Evolutionary conservation across 2,888 invertebrate species (phyloP).

Genomic region (Conus canariensis): DNA sequence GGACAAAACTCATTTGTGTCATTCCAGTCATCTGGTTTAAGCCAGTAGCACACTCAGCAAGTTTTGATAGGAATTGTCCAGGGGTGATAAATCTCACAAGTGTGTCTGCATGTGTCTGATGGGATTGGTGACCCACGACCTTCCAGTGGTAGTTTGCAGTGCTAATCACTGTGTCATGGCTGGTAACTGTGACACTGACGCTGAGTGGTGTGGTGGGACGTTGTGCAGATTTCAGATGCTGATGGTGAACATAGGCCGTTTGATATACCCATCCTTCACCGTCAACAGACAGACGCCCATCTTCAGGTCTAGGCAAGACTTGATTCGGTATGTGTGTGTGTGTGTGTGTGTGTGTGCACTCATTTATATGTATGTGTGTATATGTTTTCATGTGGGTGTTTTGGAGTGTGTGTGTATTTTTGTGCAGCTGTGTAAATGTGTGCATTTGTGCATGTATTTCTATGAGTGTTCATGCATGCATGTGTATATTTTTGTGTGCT

Average conservation of each 20-base stretch:
- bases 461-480: neutral
- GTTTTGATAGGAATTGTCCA: too few relatives aligned
- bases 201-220: too few relatives aligned
- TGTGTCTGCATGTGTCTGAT: too few relatives aligned
- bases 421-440: neutral
- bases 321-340: constrained; percentile 74
- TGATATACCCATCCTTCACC: constrained; percentile 78
- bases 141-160: too few relatives aligned
- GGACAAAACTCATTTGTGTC: too few relatives aligned
- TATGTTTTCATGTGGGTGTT: neutral
- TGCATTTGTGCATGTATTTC: neutral
- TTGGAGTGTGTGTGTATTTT: neutral
- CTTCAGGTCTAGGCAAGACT: constrained; percentile 76
- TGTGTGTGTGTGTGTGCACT: neutral
- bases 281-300: constrained; percentile 75
- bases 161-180: too few relatives aligned
- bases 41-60: too few relatives aligned
- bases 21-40: too few relatives aligned
- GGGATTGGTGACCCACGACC: too few relatives aligned
- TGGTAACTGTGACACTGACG: too few relatives aligned
- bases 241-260: constrained; percentile 78
- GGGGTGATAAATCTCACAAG: too few relatives aligned
- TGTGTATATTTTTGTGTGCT: constrained; percentile 7
- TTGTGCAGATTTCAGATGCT: constrained; percentile 77
- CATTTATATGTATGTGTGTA: neutral